Evolutionary conservation across 2,797 vertebrate species (phyloP).

Genomic region (Echiichthys vipera): DNA sequence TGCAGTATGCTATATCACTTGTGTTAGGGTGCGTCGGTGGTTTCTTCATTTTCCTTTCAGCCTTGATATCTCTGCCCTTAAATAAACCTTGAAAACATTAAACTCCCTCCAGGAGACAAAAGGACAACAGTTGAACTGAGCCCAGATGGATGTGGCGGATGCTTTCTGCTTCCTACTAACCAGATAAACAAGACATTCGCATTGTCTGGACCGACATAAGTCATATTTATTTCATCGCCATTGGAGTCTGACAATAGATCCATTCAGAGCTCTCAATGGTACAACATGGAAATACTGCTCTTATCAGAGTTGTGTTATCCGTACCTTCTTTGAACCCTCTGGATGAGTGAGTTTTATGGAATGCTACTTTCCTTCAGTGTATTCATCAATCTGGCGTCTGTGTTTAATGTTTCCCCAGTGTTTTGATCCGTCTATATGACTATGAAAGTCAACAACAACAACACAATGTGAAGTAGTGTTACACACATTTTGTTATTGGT

Average conservation of each 20-base stretch:
- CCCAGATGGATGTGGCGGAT: conserved; percentile 29
- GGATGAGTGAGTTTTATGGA: conserved; percentile 32
- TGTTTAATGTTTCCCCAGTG: background rate
- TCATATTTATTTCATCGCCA: conserved; percentile 50
- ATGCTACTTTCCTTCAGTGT: conserved; percentile 18
- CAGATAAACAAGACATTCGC: conserved; percentile 35
- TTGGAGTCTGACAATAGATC: conserved; percentile 38
- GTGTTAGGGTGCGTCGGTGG: background rate
- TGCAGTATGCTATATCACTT: background rate
- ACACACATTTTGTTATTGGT: background rate
- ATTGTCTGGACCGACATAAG: conserved; percentile 32
- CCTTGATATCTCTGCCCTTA: conserved; percentile 3
- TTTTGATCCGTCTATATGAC: background rate
- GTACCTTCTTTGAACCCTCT: conserved; percentile 16
- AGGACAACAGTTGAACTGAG: background rate
- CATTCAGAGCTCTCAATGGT: conserved; percentile 22
- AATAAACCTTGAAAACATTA: conserved; percentile 22
- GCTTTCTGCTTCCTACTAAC: conserved; percentile 49
- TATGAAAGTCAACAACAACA: background rate
- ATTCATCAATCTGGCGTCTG: conserved; percentile 10
- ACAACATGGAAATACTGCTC: conserved; percentile 15
- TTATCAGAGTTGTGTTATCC: conserved; percentile 19
- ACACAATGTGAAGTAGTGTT: too few species aligned
- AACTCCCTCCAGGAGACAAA: conserved; percentile 15
- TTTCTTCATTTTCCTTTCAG: conserved; percentile 4